These are phyloP conservation scores for Gymnosoma rotundatum DNA, from an alignment of 2,888 invertebrate species.

Conservation along the genomic window DNA sequence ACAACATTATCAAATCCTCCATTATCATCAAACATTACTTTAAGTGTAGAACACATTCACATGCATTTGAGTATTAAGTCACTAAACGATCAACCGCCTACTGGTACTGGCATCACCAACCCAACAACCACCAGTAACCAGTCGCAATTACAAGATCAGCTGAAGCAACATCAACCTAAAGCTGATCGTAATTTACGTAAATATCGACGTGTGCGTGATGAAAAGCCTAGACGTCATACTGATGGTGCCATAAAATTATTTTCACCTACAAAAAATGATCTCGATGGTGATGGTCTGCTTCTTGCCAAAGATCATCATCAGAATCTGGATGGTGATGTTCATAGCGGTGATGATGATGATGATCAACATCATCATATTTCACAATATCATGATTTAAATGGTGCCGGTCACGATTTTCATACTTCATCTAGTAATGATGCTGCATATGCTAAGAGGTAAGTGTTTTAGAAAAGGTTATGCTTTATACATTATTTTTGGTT, in stretches of 20 bases:
- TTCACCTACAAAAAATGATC: conserved; percentile 47
- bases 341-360: conserved; percentile 66
- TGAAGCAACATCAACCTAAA: conserved; percentile 32
- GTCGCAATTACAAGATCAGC: conserved; percentile 40
- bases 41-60: conserved; percentile 69
- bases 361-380: conserved; percentile 54
- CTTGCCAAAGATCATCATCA: conserved; percentile 52
- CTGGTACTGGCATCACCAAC: conserved; percentile 58
- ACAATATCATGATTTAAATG: conserved; percentile 71
- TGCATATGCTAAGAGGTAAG: conserved; percentile 79
- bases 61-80: conserved; percentile 66
- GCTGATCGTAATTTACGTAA: conserved; percentile 58
- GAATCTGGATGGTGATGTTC: conserved; percentile 43
- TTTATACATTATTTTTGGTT: conserved; percentile 4
- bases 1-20: conserved; percentile 48
- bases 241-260: conserved; percentile 70
- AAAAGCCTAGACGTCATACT: conserved; percentile 72
- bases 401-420: conserved; percentile 69
- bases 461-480: conserved; percentile 42
- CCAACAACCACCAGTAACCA: conserved; percentile 14
- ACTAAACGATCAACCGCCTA: conserved; percentile 41
- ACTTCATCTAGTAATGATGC: conserved; percentile 72
- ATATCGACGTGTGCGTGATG: conserved; percentile 71
- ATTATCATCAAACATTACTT: conserved; percentile 50
- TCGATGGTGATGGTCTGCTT: conserved; percentile 38